Conservation (phyloP, 2,113 vertebrate genomes). For the Catharus minimus region DNA sequence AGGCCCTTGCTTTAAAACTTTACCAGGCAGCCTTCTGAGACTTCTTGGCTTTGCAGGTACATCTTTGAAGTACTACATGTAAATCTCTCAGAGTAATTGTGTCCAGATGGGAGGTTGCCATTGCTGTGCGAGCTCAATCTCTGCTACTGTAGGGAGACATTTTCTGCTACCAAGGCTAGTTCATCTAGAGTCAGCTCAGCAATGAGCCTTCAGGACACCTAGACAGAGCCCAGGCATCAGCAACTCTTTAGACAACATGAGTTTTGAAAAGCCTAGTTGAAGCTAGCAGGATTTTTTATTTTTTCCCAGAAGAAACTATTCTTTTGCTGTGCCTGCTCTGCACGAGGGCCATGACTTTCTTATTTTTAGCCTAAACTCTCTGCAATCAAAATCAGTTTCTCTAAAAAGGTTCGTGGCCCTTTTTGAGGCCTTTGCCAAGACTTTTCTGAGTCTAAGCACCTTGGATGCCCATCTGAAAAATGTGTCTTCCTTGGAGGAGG, state of each 20-base stretch:
- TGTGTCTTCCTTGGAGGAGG: neutral
- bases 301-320: neutral
- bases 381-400: neutral
- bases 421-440: neutral
- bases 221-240: neutral
- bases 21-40: neutral
- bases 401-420: neutral
- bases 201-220: neutral
- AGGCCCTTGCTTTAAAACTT: neutral
- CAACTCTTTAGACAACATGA: neutral
- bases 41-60: neutral
- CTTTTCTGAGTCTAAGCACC: neutral
- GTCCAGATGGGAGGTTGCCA: neutral
- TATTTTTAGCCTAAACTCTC: neutral
- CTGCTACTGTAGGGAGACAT: accelerated
- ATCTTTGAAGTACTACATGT: neutral
- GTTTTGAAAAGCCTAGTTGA: neutral
- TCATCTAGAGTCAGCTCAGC: neutral
- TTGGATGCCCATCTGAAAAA: neutral
- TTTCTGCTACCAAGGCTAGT: neutral
- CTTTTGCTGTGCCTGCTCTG: neutral
- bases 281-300: neutral
- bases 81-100: neutral
- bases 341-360: neutral
- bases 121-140: neutral